Conservation (phyloP, 2,797 vertebrate species). For the Odontamblyopus rebecca region DNA sequence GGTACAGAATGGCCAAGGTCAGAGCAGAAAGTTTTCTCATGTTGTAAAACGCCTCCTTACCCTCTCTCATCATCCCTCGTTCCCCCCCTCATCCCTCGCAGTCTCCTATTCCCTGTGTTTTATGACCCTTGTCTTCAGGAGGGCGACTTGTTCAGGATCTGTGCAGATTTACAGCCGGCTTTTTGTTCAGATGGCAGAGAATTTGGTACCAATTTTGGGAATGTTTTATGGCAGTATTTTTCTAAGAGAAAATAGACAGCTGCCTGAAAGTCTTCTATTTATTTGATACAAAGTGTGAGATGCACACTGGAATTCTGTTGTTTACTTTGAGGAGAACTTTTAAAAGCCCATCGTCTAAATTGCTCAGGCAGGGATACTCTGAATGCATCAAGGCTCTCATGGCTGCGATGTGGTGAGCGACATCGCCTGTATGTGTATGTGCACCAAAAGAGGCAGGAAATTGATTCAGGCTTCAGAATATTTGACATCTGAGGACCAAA, state of each 20-base stretch:
- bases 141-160: constrained; percentile 72
- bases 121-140: constrained; percentile 72
- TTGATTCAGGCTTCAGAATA: constrained; percentile 69
- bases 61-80: not conserved
- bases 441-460: constrained; percentile 54
- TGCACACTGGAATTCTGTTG: constrained; percentile 65
- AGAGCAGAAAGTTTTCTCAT: constrained; percentile 2
- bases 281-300: constrained; percentile 63
- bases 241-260: constrained; percentile 54
- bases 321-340: constrained; percentile 73
- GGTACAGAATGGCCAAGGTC: not conserved
- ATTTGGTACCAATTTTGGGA: constrained; percentile 63
- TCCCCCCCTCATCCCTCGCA: constrained; percentile 36
- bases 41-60: constrained; percentile 8
- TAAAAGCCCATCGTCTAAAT: constrained; percentile 70
- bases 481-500: constrained; percentile 68
- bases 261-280: constrained; percentile 63
- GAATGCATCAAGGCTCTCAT: constrained; percentile 76
- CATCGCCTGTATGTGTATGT: constrained; percentile 33
- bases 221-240: constrained; percentile 64
- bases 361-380: constrained; percentile 70
- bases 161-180: constrained; percentile 74
- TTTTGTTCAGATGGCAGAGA: constrained; percentile 64
- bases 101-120: constrained; percentile 57
- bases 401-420: constrained; percentile 45